Evolutionary conservation across 2,113 vertebrate genomes (phyloP), one percentile per base, ranked within the genome.

Genomic region (Gasterosteus nipponicus): DNA sequence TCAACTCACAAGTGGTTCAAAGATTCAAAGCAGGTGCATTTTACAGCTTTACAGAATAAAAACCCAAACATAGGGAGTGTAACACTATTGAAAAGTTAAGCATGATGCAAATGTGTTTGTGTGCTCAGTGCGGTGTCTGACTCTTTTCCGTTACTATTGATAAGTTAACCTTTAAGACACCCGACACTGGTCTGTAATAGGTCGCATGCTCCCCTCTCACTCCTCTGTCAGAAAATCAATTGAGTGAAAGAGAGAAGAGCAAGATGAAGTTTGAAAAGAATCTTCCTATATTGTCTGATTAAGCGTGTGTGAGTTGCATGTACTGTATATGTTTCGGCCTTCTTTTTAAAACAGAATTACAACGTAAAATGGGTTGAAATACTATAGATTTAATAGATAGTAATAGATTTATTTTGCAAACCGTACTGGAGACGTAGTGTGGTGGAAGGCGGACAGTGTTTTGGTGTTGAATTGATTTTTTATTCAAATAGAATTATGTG

Each of bases 111-210:
- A 61, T 14, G 15, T 58, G 35, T 72, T 31, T 60, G 22, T 38
- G 31, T 42, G n/a, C n/a, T 46, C 15, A 8, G 22, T 41, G 71
- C 72, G 79, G 54, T 72, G 81, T 70, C 54, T 86, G 74, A 85
- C 78, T 89, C 72, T 77, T 79, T 86, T 73, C 73, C 80, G 84
- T 87, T 86, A 82, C 81, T 77, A 76, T 82, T 91, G 79, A 86
- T 90, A 81, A 83, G 81, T 87, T 89, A 89, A 89, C 85, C 83
- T 89, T 91, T 89, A 90, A 89, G 69, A 80, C 75, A 78, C 79
- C 70, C 78, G 70, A 80, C 67, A 74, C 31, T 64, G 54, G 62
- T 78, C 60, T 84, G 84, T 91, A 87, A 86, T 87, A 87, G 87
- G 81, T 81, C 49, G 64, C 78, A 73, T 66, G 77, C 82, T 84